phyloP scores from a whole-genome alignment of 2,113 vertebrate species.

The Prionailurus bengalensis region DNA sequence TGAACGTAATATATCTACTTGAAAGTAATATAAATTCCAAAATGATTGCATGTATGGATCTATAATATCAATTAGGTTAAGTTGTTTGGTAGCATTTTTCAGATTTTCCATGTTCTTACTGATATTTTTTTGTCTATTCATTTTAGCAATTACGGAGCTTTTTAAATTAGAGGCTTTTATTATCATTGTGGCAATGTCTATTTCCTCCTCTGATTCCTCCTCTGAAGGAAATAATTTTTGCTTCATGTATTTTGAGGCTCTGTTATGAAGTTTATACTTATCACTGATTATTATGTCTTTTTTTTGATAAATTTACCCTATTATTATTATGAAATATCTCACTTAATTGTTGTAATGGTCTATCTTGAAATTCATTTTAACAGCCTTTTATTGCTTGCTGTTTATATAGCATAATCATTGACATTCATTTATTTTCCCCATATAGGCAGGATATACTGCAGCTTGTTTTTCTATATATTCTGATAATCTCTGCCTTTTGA shows the following conservation, averaged over 20 bases:
- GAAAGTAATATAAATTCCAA: not conserved
- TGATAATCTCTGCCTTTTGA: not conserved
- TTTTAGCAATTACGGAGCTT: not conserved
- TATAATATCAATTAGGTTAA: not conserved
- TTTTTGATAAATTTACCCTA: not conserved
- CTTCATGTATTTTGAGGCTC: not conserved
- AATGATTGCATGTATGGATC: not conserved
- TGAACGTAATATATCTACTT: not conserved
- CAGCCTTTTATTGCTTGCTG: not conserved
- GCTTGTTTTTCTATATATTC: not conserved
- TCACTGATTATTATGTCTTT: not conserved
- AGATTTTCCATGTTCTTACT: not conserved
- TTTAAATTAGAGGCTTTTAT: not conserved
- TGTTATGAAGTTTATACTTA: not conserved
- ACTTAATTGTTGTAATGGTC: not conserved
- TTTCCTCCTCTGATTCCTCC: not conserved
- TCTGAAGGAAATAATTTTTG: not conserved
- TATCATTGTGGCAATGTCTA: not conserved
- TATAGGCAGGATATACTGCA: not conserved
- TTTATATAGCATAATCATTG: not conserved
- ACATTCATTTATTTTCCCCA: not conserved
- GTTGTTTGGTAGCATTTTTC: not conserved
- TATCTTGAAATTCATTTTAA: constrained; percentile 5
- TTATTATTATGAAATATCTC: not conserved
- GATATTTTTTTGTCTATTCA: not conserved